These are phyloP conservation scores for Galeruca laticollis DNA, from an alignment of 2,888 invertebrate genomes.

Conservation along the genomic window DNA sequence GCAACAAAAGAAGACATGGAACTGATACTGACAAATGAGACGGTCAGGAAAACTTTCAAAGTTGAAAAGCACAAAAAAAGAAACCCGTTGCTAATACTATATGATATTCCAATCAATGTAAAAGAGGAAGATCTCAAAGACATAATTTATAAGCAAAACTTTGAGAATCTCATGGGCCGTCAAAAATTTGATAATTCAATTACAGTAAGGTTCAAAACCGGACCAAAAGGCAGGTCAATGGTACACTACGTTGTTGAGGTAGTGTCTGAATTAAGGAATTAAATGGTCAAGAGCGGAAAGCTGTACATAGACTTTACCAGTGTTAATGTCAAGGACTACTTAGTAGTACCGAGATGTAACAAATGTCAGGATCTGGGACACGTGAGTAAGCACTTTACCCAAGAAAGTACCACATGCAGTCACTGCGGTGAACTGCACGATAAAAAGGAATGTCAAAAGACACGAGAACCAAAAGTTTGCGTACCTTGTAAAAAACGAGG, in stretches of 20 bases:
- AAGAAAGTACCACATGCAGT: too few species aligned
- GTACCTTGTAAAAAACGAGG: conserved; percentile 6
- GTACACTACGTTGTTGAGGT: not conserved
- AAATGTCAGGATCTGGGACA: too few species aligned
- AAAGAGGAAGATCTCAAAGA: not conserved
- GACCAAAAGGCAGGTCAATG: not conserved
- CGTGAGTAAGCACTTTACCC: too few species aligned
- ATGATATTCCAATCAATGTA: not conserved
- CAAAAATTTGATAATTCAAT: not conserved
- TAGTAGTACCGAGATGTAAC: too few species aligned
- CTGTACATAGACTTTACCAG: not conserved
- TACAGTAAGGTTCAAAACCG: not conserved
- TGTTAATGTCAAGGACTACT: too few species aligned
- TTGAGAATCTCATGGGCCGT: not conserved
- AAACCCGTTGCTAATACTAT: not conserved
- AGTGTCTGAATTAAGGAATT: not conserved
- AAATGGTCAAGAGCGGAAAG: rapidly evolving
- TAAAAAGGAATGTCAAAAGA: not conserved
- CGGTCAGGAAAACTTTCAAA: not conserved
- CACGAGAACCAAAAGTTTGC: not conserved
- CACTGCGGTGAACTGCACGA: not conserved
- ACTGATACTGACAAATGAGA: not conserved
- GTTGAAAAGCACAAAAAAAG: not conserved
- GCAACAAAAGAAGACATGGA: not conserved
- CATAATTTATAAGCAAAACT: too few species aligned